phyloP scores from a whole-genome alignment of 2,888 invertebrate genomes.

The Auanema freiburgensis region DNA sequence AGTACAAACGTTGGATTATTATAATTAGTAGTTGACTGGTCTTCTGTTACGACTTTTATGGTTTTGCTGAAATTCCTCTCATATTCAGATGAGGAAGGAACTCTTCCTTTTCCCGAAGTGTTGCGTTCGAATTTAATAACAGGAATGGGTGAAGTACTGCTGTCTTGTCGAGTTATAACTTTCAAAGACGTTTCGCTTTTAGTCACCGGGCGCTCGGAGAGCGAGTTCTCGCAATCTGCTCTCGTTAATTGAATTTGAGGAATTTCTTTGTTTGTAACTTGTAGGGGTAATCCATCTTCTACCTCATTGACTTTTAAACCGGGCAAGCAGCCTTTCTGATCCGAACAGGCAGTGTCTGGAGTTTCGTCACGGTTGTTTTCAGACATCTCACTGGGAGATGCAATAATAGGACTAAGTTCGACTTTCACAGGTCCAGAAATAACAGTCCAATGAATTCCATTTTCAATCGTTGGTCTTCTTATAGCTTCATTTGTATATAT shows the following conservation, averaged over 20 bases:
- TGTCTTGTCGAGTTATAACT: too few relatives aligned
- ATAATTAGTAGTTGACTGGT: too few relatives aligned
- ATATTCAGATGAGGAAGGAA: conserved; percentile 13
- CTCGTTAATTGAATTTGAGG: background rate
- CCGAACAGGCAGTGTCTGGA: background rate
- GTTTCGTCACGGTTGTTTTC: background rate
- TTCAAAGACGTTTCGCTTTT: too few relatives aligned
- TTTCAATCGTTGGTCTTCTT: conserved; percentile 23
- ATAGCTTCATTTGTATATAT: too few relatives aligned
- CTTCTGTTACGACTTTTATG: too few relatives aligned
- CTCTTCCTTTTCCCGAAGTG: background rate
- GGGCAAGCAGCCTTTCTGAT: background rate
- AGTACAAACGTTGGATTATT: conserved; percentile 18
- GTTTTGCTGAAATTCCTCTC: too few relatives aligned
- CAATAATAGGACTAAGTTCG: background rate
- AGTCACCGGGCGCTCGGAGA: too few relatives aligned
- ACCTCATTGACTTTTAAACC: background rate
- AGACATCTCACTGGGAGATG: background rate
- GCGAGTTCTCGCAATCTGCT: too few relatives aligned
- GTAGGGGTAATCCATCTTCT: background rate
- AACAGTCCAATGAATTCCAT: conserved; percentile 37
- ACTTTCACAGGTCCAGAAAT: conserved; percentile 23
- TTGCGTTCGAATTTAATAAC: conserved; percentile 28
- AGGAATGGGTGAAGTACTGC: conserved; percentile 37
- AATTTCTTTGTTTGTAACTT: background rate